phyloP scores from a whole-genome alignment of 2,888 invertebrate species.

The Automeris io region DNA sequence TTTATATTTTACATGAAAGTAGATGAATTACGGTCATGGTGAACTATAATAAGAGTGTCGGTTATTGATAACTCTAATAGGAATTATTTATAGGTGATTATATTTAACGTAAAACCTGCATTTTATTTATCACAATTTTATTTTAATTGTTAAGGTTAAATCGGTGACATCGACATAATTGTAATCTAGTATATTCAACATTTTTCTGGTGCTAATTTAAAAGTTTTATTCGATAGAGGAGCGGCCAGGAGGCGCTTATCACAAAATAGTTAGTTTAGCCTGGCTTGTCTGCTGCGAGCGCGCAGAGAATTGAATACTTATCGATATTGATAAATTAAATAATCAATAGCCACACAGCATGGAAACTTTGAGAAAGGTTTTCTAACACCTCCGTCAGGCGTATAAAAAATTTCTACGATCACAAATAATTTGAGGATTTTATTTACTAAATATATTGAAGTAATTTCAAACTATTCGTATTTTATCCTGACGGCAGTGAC shows the following conservation, averaged over 20 bases:
- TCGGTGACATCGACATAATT: constrained; percentile 43
- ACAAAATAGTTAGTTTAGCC: background rate
- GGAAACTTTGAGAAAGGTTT: too few species aligned
- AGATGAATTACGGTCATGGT: constrained; percentile 2
- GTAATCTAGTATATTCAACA: constrained; percentile 30
- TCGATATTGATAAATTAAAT: constrained; percentile 3
- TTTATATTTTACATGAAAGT: constrained; percentile 6
- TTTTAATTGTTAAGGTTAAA: constrained; percentile 19
- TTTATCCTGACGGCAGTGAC: too few species aligned
- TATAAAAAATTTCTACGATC: too few species aligned
- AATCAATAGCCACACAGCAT: too few species aligned
- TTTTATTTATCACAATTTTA: constrained; percentile 21
- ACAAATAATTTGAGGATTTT: too few species aligned
- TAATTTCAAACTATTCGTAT: too few species aligned
- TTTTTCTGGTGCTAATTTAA: constrained; percentile 62
- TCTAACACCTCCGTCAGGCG: too few species aligned
- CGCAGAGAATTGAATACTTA: background rate
- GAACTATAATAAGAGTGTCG: constrained; percentile 5
- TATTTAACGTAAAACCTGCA: constrained; percentile 23
- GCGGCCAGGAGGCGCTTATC: constrained; percentile 9
- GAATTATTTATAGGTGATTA: constrained; percentile 20
- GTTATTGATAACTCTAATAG: constrained; percentile 8
- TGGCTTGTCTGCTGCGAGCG: background rate
- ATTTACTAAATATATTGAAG: too few species aligned
- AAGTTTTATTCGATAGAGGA: constrained; percentile 28